Evolutionary conservation across 2,888 invertebrate species (phyloP).

Genomic region (Galerucella pusilla): DNA sequence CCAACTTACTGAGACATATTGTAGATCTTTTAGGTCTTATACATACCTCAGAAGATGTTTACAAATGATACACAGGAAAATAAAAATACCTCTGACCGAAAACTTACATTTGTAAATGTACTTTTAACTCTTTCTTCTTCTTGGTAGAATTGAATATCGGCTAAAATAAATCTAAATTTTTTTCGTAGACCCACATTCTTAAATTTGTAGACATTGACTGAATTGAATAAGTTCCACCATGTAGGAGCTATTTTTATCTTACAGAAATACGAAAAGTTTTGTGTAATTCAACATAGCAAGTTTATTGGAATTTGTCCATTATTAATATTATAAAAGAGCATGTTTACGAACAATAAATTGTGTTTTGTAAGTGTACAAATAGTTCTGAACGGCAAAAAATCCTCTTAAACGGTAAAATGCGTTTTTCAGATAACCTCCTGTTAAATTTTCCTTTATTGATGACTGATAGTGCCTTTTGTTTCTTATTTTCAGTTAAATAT

Average conservation of each 20-base stretch:
- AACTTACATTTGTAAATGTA: too few relatives aligned
- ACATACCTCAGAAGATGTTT: too few relatives aligned
- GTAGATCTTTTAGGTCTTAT: too few relatives aligned
- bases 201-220: conserved; percentile 23
- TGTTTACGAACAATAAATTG: background rate
- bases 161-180: background rate
- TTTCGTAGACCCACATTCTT: conserved; percentile 6
- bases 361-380: conserved; percentile 5
- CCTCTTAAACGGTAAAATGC: conserved; percentile 5
- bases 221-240: conserved; percentile 14
- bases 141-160: background rate
- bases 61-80: too few relatives aligned
- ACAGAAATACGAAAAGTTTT: too few relatives aligned
- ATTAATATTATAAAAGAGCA: too few relatives aligned
- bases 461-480: conserved; percentile 36
- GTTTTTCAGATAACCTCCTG: conserved; percentile 17
- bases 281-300: too few relatives aligned
- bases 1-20: too few relatives aligned
- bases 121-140: too few relatives aligned
- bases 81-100: too few relatives aligned
- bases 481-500: conserved; percentile 9
- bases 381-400: conserved; percentile 4
- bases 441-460: conserved; percentile 27
- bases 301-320: too few relatives aligned
- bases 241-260: background rate